Evolutionary conservation across 2,113 vertebrate genomes (phyloP), one percentile per base, ranked within the genome.

Genomic region (Eretmochelys imbricata): DNA sequence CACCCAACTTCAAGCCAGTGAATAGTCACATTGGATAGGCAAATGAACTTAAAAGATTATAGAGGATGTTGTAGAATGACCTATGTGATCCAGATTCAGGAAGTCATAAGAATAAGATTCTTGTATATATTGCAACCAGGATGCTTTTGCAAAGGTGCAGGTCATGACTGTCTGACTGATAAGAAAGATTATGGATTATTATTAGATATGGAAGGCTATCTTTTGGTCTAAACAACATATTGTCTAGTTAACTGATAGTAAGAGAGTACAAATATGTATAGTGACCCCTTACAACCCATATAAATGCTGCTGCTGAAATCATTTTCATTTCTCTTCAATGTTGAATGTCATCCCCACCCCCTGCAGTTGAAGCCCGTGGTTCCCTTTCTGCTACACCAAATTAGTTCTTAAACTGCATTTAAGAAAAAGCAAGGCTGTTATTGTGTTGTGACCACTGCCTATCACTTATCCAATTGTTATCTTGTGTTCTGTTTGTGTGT

Each of bases 171-270:
- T 65, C 53, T 83, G 62, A 59, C 0, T 92, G 24, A 80, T 69
- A 86, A 3, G 38, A 29, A 93, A 87, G 7, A 19, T n/a, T 62
- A 13, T 50, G 10, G 19, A 91, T 80, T 86, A 57, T 53, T 92
- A 65, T 72, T 78, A 69, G 31, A 8, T 31, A 69, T 75, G n/a
- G 49, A 76, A 89, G 51, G 1, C 22, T 35, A 76, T 12, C 78
- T 16, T 69, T 89, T 31, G 31, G 80, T 89, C 54, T 91, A 53
- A 86, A n/a, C 31, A 91, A 88, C 0, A 0, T 27, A 20, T 88
- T 91, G 5, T 80, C n/a, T 87, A 48, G 10, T 91, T 55, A 93
- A 92, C 57, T 87, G 49, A 51, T 86, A 24, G 83, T 84, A 96
- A 91, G 5, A 80, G 35, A 51, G 24, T 82, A 78, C 84, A 75